Base-by-base conservation (phyloP, 1,140 invertebrate species). In the Asobara japonica region DNA sequence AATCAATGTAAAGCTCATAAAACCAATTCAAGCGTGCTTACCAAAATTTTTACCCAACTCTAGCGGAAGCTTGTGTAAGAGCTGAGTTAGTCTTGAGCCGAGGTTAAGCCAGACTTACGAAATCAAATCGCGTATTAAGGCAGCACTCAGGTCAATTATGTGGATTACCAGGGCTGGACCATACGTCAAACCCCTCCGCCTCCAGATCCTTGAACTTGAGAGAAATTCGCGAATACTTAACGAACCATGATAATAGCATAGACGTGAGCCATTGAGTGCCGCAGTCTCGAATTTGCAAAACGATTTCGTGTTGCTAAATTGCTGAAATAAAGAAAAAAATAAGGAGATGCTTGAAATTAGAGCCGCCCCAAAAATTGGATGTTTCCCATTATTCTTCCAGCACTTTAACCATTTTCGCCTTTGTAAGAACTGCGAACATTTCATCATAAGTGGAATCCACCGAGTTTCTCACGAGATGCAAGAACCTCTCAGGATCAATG, bases 401-500 rank as follows among this genome's bases (percentile, higher is more conserved):
- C 13, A 16, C n/a, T 45, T 45, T 45, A 0, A 16, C 1, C 3
- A 45, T 45, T 45, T 45, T 45, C 4, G 7, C 41, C 41, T 45
- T 16, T 13, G 7, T 16, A 18, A 45, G 41, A 13, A 13, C 13
- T 45, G 13, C 22, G 13, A 18, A 56, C 18, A 56, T 56, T 56
- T 45, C 41, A 45, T 27, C 51, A 56, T 27, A 22, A 56, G 22
- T 3, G 16, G 4, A 56, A 56, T 56, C n/a, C 25, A 18, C 22
- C 18, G 51, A 56, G 51, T 56, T 56, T 56, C 51, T 56, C 51
- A 56, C 51, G 51, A 56, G 51, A 27, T 8, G 51, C 22, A 22
- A 22, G 51, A 56, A 56, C 51, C 20, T 56, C 25, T 56, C 51
- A 56, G 51, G 51, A 56, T 56, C 51, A 56, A 56, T 56, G 51